Evolutionary conservation across 2,888 invertebrate genomes (phyloP).

Genomic region (Desoria tigrina): DNA sequence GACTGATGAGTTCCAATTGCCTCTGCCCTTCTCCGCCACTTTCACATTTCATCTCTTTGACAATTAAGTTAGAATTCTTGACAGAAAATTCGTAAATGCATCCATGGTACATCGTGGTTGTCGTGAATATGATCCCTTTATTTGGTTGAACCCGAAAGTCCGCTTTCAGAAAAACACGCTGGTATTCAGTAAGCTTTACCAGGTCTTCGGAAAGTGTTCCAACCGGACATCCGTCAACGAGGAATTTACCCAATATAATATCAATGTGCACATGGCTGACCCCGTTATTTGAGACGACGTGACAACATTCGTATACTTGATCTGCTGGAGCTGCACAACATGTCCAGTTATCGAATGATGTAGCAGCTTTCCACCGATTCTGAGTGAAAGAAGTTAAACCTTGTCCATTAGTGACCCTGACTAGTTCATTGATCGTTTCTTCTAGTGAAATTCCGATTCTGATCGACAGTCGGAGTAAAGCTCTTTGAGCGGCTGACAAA

Average conservation of each 20-base stretch:
- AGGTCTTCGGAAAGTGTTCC: conserved; percentile 17
- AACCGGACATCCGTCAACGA: conserved; percentile 27
- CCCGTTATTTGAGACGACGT: not conserved
- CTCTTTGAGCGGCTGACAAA: not conserved
- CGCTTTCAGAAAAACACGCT: conserved; percentile 24
- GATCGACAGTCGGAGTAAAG: conserved; percentile 6
- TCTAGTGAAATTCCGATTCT: not conserved
- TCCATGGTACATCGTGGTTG: conserved; percentile 14
- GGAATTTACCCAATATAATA: conserved; percentile 24
- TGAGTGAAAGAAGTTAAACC: not conserved
- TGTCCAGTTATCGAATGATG: not conserved
- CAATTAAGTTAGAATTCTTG: not conserved
- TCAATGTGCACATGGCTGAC: conserved; percentile 19
- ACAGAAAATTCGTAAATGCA: conserved; percentile 28
- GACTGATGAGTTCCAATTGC: conserved; percentile 22
- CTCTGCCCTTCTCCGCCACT: not conserved
- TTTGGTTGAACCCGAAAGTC: conserved; percentile 22
- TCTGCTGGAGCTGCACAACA: not conserved
- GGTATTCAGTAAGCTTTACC: not conserved
- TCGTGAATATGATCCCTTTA: conserved; percentile 5
- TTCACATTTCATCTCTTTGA: not conserved
- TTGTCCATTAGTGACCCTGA: not conserved
- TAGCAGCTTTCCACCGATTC: conserved; percentile 13
- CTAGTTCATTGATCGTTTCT: not conserved
- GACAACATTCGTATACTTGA: conserved; percentile 10